These are phyloP conservation scores for Caprella mutica DNA, from an alignment of 2,888 invertebrate species.

Conservation along the genomic window DNA sequence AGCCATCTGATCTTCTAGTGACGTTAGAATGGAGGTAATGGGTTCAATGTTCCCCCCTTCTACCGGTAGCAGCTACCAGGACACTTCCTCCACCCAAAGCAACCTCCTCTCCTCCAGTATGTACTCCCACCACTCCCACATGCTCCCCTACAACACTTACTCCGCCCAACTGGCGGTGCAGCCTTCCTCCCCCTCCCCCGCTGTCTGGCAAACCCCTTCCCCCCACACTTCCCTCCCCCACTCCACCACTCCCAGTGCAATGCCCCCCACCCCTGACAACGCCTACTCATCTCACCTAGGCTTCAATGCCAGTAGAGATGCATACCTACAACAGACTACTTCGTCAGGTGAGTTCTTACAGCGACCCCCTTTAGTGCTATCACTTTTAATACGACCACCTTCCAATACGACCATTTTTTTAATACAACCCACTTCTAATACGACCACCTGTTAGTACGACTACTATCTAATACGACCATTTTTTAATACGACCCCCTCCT, in stretches of 20 bases:
- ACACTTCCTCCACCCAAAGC: conserved; percentile 22
- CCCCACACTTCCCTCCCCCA: conserved; percentile 17
- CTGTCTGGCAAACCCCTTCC: conserved; percentile 30
- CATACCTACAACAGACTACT: conserved; percentile 21
- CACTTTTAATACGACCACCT: no score
- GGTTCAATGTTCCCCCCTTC: conserved; percentile 31
- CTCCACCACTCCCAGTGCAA: conserved; percentile 14
- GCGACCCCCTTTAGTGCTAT: no score
- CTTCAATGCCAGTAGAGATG: conserved; percentile 21
- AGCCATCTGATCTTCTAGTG: no score
- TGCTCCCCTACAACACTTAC: conserved; percentile 32
- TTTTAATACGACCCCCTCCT: no score
- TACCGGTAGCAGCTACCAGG: conserved; percentile 30
- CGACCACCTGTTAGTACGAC: no score
- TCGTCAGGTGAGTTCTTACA: no score
- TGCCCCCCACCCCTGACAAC: conserved; percentile 25
- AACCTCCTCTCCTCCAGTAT: conserved; percentile 25
- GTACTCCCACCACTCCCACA: conserved; percentile 29
- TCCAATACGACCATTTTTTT: no score
- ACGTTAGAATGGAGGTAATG: conserved; percentile 2
- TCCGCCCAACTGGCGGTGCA: conserved; percentile 30
- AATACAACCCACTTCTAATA: no score
- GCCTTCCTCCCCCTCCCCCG: conserved; percentile 29
- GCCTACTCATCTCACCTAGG: conserved; percentile 26
- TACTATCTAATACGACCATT: no score